A percentile compares a stretch with the other conserved stretches of the same genome.
phyloP scores from a whole-genome alignment of 1,140 invertebrate genomes.

The silkworm (Bombyx mori) region ASM3026992v2 NC_085118.1:11251501-11252000 shows the following conservation, averaged over 20 bases:
- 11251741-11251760: slow-evolving; percentile 39
- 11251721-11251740: slow-evolving; percentile 20
- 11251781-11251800: slow-evolving; percentile 30
- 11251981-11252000: too few species aligned
- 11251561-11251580: slow-evolving; percentile 2
- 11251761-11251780: slow-evolving; percentile 46
- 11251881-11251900: too few species aligned
- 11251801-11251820: slow-evolving; percentile 46
- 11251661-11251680: slow-evolving; percentile 48
- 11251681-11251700: slow-evolving; percentile 33
- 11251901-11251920: too few species aligned
- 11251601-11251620: slow-evolving; percentile 11
- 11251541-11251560: not conserved
- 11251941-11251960: too few species aligned
- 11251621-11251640: slow-evolving; percentile 54
- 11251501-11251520: not conserved
- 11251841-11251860: not conserved
- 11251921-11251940: too few species aligned
- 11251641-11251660: slow-evolving; percentile 45
- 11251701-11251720: slow-evolving; percentile 20
- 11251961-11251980: too few species aligned
- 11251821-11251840: slow-evolving; percentile 29
- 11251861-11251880: too few species aligned
- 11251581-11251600: slow-evolving; percentile 6
- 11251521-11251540: not conserved